These are phyloP conservation scores for Pseudomugil gertrudae DNA, from an alignment of 2,797 vertebrate genomes.

Conservation along the genomic window DNA sequence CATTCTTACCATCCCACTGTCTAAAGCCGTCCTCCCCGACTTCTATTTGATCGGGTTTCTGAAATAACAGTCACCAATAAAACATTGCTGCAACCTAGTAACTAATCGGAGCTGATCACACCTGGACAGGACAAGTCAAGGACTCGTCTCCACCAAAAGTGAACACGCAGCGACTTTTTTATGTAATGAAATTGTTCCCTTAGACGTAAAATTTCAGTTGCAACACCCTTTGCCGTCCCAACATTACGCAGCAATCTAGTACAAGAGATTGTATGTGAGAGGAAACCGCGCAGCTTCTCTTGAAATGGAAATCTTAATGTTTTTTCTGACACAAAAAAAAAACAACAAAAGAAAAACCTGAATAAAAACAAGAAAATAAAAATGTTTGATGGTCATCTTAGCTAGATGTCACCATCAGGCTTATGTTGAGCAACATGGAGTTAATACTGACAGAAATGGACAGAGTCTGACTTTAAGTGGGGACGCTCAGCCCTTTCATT, in stretches of 20 bases:
- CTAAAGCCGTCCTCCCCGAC: constrained; percentile 99
- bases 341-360: neutral
- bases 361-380: neutral
- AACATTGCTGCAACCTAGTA: constrained; percentile 89
- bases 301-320: constrained; percentile 1
- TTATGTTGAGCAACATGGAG: constrained; percentile 26
- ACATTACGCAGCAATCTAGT: neutral
- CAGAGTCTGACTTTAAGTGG: constrained; percentile 70
- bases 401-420: constrained; percentile 6
- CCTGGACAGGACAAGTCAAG: constrained; percentile 84
- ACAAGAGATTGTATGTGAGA: neutral
- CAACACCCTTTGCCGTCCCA: neutral
- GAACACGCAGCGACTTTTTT: constrained; percentile 24
- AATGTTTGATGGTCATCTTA: constrained; percentile 11
- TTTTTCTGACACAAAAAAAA: constrained; percentile 1
- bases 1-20: constrained; percentile 98
- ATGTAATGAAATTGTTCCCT: neutral
- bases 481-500: constrained; percentile 74
- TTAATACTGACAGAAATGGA: constrained; percentile 22
- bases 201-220: neutral
- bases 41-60: constrained; percentile 98
- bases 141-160: constrained; percentile 79
- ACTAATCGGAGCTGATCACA: constrained; percentile 83
- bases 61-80: constrained; percentile 97
- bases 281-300: neutral